Base-by-base conservation (phyloP, 2,113 vertebrate species). In the Apodemus sylvaticus region DNA sequence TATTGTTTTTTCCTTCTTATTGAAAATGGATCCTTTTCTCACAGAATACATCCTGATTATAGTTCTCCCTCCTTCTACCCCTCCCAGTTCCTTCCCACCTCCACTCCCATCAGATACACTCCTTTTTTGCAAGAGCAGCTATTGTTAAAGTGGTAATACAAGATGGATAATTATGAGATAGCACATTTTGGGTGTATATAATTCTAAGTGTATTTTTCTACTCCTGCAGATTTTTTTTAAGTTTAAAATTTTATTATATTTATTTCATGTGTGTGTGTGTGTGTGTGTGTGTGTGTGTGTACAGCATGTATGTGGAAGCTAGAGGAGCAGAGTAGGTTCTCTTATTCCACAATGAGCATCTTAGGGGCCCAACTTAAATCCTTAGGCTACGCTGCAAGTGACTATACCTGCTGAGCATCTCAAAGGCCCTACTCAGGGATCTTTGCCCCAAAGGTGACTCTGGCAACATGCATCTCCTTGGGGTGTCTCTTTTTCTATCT, bases 151-250 rank as follows among this genome's bases (percentile, higher is more conserved):
- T 45, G 20, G 4, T 26, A 79, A 17, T 12, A 29, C 12, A 76
- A 53, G 1, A 6, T 14, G 29, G 34, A 1, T 31, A 34, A 55
- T 68, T 76, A 89, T 24, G 71, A 9, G 39, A n/a, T 48, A 74
- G 71, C 36, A 79, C 10, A 48, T 81, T 94, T 82, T 48, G 58
- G 53, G 48, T 48, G 34, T 3, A 42, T 13, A 12, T 34, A 86
- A 81, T 91, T 76, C 79, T 66, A 79, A 36, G 36, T 22, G 34
- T 48, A n/a, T 16, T 42, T 86, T 92, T 96, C 82, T 55, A 86
- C 17, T 42, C 17, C 1, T 16, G 26, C 14, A 66, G 17, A 7
- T 66, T 48, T 62, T n/a, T 81, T 62, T 83, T 5, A 58, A 62
- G 22, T 83, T 83, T 62, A 42, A n/a, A 31, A 17, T 62, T 83